phyloP scores from a whole-genome alignment of 2,113 vertebrate species.

The Nothobranchius kuhntae region DNA sequence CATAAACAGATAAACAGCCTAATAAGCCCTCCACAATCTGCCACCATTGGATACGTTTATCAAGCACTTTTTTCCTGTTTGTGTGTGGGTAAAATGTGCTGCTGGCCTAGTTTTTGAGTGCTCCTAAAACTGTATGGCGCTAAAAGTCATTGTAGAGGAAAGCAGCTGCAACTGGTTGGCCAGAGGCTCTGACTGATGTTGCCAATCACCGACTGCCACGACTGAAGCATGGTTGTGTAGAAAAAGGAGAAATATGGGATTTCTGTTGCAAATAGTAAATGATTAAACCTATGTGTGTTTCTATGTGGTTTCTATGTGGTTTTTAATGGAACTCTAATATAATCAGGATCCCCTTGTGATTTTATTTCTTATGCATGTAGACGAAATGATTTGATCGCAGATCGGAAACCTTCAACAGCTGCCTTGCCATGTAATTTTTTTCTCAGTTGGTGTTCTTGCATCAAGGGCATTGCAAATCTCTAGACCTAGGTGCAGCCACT shows the following conservation, averaged over 20 bases:
- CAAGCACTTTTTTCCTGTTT: slow-evolving; percentile 18
- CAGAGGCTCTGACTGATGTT: slow-evolving; percentile 20
- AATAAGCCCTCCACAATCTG: slow-evolving; percentile 32
- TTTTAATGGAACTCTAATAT: slow-evolving; percentile 5
- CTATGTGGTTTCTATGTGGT: slow-evolving; percentile 1
- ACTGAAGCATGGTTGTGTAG: slow-evolving; percentile 16
- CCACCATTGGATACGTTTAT: slow-evolving; percentile 16
- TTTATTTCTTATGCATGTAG: background rate
- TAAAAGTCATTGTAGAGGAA: slow-evolving; percentile 25
- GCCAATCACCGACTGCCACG: slow-evolving; percentile 13
- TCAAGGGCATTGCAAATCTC: slow-evolving; percentile 27
- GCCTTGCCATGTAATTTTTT: slow-evolving; percentile 51
- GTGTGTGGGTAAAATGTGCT: slow-evolving; percentile 33
- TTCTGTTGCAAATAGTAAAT: slow-evolving; percentile 14
- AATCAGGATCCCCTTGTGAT: background rate
- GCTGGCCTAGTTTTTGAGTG: slow-evolving; percentile 50
- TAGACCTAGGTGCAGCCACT: slow-evolving; percentile 27
- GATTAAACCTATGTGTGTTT: slow-evolving; percentile 4
- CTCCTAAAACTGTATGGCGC: slow-evolving; percentile 50
- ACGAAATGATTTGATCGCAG: background rate
- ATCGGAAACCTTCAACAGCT: slow-evolving; percentile 24
- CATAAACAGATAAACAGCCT: slow-evolving; percentile 39
- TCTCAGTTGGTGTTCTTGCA: slow-evolving; percentile 38
- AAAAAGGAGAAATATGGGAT: background rate
- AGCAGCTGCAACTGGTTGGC: slow-evolving; percentile 18